Evolutionary conservation across 2,113 vertebrate species (phyloP).

Genomic region (Psilopsiagon aymara): DNA sequence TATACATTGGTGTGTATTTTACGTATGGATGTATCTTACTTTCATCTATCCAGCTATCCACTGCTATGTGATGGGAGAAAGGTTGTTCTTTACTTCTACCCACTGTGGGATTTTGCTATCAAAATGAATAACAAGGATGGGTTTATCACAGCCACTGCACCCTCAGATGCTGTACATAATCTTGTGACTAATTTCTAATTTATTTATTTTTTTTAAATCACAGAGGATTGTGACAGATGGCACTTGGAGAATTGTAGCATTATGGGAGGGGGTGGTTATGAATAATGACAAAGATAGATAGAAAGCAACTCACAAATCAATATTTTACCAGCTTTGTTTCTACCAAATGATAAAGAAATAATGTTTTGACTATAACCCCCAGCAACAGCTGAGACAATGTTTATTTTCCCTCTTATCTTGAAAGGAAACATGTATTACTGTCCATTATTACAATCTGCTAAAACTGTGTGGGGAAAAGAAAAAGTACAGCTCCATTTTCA

Average conservation of each 20-base stretch:
- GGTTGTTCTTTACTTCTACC: not conserved
- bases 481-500: not conserved
- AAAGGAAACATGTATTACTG: not conserved
- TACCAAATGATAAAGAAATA: constrained; percentile 15
- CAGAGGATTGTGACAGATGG: constrained; percentile 50
- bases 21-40: not conserved
- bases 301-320: constrained; percentile 37
- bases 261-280: not conserved
- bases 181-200: constrained; percentile 16
- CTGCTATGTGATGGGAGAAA: not conserved
- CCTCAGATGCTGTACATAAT: constrained; percentile 18
- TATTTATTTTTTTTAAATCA: constrained; percentile 14
- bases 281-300: constrained; percentile 41
- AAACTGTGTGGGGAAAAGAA: not conserved
- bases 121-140: not conserved
- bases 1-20: not conserved
- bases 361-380: constrained; percentile 46
- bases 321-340: constrained; percentile 57
- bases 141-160: not conserved
- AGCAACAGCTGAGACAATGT: constrained; percentile 17
- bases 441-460: not conserved
- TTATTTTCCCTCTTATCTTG: not conserved
- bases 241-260: constrained; percentile 13
- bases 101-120: not conserved
- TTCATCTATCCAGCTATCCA: not conserved